phyloP scores from a whole-genome alignment of 2,888 invertebrate genomes.

The Amblyjoppa proteus region DNA sequence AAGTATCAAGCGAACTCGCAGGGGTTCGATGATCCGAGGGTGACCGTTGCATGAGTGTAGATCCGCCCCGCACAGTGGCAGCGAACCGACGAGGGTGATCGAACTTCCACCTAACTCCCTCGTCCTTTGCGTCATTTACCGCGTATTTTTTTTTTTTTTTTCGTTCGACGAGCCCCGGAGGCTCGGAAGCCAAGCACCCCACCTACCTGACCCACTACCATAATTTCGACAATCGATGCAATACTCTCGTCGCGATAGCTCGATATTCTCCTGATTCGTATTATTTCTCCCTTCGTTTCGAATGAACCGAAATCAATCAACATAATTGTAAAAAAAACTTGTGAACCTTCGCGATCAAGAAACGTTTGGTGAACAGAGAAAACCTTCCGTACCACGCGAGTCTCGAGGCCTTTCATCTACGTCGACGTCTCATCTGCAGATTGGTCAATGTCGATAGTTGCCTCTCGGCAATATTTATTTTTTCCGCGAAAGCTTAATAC shows the following conservation, averaged over 20 bases:
- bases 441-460: constrained; percentile 32
- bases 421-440: constrained; percentile 38
- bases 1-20: constrained; percentile 5
- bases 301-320: no score
- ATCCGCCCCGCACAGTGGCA: constrained; percentile 9
- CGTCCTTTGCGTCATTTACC: constrained; percentile 48
- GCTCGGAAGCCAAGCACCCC: constrained; percentile 54
- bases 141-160: constrained; percentile 34
- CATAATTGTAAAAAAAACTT: no score
- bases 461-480: constrained; percentile 49
- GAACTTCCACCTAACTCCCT: constrained; percentile 33
- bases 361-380: not conserved
- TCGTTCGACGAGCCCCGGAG: constrained; percentile 55
- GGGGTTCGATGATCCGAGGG: constrained; percentile 45
- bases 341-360: not conserved
- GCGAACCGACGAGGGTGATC: constrained; percentile 45
- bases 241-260: constrained; percentile 9
- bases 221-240: constrained; percentile 83
- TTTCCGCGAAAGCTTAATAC: constrained; percentile 57
- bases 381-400: no score
- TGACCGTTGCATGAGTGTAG: constrained; percentile 45
- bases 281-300: not conserved
- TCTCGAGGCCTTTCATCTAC: not conserved
- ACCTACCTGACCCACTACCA: constrained; percentile 78
- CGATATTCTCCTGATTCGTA: constrained; percentile 9